Conservation (phyloP, 2,113 vertebrate species). For the Brachirus orientalis region DNA sequence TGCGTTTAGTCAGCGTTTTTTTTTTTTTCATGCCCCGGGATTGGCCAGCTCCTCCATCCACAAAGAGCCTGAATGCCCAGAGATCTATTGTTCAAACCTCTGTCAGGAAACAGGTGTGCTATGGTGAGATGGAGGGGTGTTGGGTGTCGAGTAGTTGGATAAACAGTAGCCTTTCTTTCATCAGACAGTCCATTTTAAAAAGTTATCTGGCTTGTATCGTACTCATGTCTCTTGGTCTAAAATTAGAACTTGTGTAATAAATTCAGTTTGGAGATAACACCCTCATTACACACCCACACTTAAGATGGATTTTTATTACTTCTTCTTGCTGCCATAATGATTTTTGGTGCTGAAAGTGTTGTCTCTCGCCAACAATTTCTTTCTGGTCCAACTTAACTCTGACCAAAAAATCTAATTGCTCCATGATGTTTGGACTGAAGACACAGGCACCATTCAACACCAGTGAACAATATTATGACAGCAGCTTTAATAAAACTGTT, state of each 20-base stretch:
- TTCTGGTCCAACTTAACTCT: conserved; percentile 40
- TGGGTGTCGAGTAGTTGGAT: neutral
- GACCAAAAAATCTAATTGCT: conserved; percentile 46
- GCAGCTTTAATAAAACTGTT: conserved; percentile 34
- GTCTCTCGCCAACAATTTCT: conserved; percentile 43
- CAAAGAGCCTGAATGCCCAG: conserved; percentile 61
- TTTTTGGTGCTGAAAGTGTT: conserved; percentile 45
- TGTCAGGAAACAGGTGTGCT: conserved; percentile 63
- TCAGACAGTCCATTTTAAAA: conserved; percentile 1
- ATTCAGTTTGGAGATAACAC: conserved; percentile 41
- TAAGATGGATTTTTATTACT: conserved; percentile 55
- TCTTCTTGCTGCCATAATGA: conserved; percentile 42
- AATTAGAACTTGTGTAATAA: conserved; percentile 29
- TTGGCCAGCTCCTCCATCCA: conserved; percentile 58
- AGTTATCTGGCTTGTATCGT: neutral
- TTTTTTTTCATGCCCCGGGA: conserved; percentile 36
- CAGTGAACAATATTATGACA: conserved; percentile 43
- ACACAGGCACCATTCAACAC: conserved; percentile 60
- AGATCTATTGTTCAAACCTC: conserved; percentile 45
- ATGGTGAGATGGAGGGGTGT: conserved; percentile 13
- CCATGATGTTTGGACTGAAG: conserved; percentile 64
- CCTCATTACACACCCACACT: neutral
- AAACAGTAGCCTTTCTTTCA: neutral
- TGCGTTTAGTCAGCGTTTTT: conserved; percentile 76
- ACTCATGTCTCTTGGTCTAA: conserved; percentile 9